Evolutionary conservation across 2,797 vertebrate species (phyloP).

Genomic region (Cynopterus sphinx): DNA sequence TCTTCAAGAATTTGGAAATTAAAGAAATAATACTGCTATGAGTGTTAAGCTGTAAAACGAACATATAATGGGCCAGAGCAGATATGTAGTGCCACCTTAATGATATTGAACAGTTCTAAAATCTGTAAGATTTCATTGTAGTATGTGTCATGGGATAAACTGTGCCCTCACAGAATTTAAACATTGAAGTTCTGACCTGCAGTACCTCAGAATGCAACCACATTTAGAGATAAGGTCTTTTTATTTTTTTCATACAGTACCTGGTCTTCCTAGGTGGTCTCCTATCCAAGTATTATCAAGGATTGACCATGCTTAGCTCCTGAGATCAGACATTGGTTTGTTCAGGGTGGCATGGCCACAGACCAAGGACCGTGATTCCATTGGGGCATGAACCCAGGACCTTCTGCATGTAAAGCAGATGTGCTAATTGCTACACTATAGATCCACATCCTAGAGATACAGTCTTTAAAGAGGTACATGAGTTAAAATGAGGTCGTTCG

Average conservation of each 20-base stretch:
- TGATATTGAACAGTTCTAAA: not conserved
- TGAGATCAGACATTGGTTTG: too few species aligned
- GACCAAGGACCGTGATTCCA: fast-evolving
- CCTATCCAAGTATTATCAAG: too few species aligned
- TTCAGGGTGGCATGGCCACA: too few species aligned
- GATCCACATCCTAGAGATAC: not conserved
- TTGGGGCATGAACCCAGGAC: too few species aligned
- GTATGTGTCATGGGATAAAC: not conserved
- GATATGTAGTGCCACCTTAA: not conserved
- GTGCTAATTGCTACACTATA: too few species aligned
- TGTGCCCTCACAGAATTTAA: not conserved
- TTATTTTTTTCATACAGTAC: too few species aligned
- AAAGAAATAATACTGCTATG: not conserved
- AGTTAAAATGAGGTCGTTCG: not conserved
- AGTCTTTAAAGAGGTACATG: not conserved
- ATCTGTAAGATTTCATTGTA: not conserved
- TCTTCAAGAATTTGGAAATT: not conserved
- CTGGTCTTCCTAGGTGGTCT: too few species aligned
- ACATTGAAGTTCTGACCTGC: not conserved
- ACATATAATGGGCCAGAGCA: not conserved
- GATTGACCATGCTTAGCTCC: too few species aligned
- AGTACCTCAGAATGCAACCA: not conserved
- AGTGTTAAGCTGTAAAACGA: not conserved
- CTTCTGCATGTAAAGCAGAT: too few species aligned
- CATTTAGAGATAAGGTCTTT: not conserved